These are phyloP conservation scores for Danio aesculapii DNA, from an alignment of 2,797 vertebrate genomes.

Conservation along the genomic window DNA sequence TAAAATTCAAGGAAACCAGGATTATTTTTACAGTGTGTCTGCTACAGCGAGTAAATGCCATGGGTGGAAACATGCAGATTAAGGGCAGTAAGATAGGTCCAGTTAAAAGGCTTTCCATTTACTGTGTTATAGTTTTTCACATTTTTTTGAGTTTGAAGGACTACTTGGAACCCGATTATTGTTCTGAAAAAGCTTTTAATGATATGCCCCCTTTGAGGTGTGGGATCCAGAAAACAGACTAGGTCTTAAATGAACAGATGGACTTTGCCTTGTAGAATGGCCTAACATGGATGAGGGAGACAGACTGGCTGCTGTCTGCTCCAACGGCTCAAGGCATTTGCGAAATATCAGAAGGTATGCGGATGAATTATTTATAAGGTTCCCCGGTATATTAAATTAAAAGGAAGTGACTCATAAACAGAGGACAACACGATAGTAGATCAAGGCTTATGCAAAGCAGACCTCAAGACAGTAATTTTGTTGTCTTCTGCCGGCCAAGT, in stretches of 20 bases:
- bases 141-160: no score
- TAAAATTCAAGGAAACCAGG: no score
- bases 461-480: not conserved
- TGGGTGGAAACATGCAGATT: no score
- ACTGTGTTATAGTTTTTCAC: no score
- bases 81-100: no score
- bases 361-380: conserved; percentile 55
- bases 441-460: conserved; percentile 37
- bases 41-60: no score
- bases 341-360: conserved; percentile 55
- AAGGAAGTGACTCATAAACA: conserved; percentile 56
- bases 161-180: no score
- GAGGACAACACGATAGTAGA: conserved; percentile 35
- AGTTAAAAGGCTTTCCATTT: no score
- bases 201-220: not conserved
- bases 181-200: no score
- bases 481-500: not conserved
- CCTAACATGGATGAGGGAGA: not conserved
- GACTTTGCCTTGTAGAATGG: conserved; percentile 28
- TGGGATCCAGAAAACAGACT: conserved; percentile 20
- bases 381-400: conserved; percentile 60
- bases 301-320: conserved; percentile 52
- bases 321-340: conserved; percentile 47
- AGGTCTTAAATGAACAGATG: conserved; percentile 39
- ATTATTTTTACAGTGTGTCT: no score